phyloP scores from a whole-genome alignment of 2,113 vertebrate species.

The Strigops habroptila region DNA sequence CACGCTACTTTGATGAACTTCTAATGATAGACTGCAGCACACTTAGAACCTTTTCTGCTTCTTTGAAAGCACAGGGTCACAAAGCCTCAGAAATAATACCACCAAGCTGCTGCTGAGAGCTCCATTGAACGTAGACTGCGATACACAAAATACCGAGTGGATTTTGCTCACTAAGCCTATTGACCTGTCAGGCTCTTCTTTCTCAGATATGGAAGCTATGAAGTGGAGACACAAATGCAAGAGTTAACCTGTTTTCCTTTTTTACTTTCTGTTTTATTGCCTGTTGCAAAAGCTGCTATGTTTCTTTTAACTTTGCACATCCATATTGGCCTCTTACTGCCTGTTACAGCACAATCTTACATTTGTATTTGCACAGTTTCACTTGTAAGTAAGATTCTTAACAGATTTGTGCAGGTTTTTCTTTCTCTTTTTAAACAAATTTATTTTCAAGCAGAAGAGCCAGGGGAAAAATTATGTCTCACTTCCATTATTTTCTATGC shows the following conservation, averaged over 20 bases:
- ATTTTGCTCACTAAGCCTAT: constrained; percentile 61
- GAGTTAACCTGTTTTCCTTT: constrained; percentile 66
- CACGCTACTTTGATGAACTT: constrained; percentile 86
- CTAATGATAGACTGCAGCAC: constrained; percentile 75
- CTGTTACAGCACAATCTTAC: constrained; percentile 59
- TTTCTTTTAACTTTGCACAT: constrained; percentile 77
- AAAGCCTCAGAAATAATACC: constrained; percentile 76
- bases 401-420: constrained; percentile 46
- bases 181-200: constrained; percentile 66
- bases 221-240: constrained; percentile 69
- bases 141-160: constrained; percentile 53
- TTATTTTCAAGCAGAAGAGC: background rate
- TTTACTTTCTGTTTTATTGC: constrained; percentile 66
- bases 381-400: constrained; percentile 39
- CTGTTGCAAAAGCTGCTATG: constrained; percentile 73
- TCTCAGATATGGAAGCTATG: constrained; percentile 69
- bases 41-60: constrained; percentile 77
- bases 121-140: constrained; percentile 66
- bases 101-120: constrained; percentile 80
- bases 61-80: constrained; percentile 79
- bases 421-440: background rate
- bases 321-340: constrained; percentile 65
- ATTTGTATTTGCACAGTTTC: constrained; percentile 56
- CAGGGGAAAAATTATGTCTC: background rate
- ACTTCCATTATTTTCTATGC: background rate